phyloP scores from a whole-genome alignment of 1,140 invertebrate genomes.

The Orussus abietinus region DNA sequence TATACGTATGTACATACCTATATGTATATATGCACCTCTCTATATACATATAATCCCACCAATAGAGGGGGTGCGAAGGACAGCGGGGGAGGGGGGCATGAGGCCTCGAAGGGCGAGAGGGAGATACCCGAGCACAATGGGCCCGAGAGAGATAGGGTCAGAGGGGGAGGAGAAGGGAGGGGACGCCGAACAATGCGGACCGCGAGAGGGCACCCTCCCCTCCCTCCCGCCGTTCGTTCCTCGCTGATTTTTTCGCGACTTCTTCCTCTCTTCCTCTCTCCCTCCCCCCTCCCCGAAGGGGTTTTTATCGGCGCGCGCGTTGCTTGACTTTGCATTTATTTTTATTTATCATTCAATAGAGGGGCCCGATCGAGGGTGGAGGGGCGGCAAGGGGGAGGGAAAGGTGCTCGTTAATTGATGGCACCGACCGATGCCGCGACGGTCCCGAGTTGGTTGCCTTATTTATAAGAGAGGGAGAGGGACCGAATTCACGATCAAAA shows the following conservation, averaged over 20 bases:
- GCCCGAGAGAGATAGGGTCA: no score
- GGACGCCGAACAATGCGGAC: conserved; percentile 4
- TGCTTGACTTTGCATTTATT: no score
- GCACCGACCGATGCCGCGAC: conserved; percentile 8
- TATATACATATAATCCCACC: no score
- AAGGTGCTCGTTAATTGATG: conserved; percentile 12
- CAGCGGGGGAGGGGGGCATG: conserved; percentile 8
- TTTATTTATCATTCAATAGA: conserved; percentile 12
- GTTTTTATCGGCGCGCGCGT: no score
- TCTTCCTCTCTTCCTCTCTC: conserved; percentile 1
- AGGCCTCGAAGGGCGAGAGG: no score
- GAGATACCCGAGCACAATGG: no score
- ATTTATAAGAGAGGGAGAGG: conserved; percentile 5
- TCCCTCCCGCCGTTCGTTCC: no score
- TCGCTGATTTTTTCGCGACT: no score
- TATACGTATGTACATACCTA: no score
- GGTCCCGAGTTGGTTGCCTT: neutral
- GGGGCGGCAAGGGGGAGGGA: no score
- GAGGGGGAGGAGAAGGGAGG: conserved; percentile 6
- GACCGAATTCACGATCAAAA: conserved; percentile 7
- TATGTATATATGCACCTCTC: no score
- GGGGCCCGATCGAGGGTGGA: no score
- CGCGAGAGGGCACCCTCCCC: conserved; percentile 5
- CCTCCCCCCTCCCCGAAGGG: neutral
- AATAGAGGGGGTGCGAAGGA: conserved; percentile 2